A percentile compares a stretch with the other conserved stretches of the same genome.
Evolutionary conservation across 1,140 invertebrate genomes (phyloP).

Genomic region (Achroia grisella): DNA sequence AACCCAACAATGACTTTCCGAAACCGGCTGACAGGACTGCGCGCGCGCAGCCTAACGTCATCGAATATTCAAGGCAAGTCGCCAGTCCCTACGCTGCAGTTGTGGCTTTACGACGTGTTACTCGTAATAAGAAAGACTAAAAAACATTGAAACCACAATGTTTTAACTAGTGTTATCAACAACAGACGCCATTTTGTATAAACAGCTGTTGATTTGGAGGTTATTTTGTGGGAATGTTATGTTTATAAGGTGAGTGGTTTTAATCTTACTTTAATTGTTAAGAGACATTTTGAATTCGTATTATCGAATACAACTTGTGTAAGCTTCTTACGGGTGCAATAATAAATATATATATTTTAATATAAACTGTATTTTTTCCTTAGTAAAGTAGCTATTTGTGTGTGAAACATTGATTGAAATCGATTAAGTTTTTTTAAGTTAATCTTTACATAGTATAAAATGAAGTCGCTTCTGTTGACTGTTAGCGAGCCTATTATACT

Average conservation of each 20-base stretch:
- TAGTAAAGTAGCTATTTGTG: too few species aligned
- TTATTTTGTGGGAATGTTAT: background rate
- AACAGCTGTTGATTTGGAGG: background rate
- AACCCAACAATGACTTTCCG: background rate
- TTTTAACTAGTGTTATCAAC: background rate
- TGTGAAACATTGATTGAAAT: too few species aligned
- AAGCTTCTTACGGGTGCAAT: too few species aligned
- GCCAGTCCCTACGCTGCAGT: background rate
- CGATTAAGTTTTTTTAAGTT: too few species aligned
- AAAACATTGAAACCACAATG: background rate
- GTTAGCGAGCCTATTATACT: too few species aligned
- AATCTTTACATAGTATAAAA: too few species aligned
- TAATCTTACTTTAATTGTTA: background rate
- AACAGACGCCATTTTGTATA: background rate
- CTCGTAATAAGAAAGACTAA: background rate
- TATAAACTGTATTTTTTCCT: too few species aligned
- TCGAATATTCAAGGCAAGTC: background rate
- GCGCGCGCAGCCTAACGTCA: constrained; percentile 2
- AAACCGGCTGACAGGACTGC: background rate
- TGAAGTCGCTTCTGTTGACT: too few species aligned
- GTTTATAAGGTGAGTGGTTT: background rate
- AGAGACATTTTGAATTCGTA: background rate
- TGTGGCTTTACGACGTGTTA: background rate
- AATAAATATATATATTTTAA: too few species aligned
- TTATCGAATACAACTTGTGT: too few species aligned